Evolutionary conservation across 1,140 invertebrate species (phyloP).

Genomic region (Drosophila teissieri): DNA sequence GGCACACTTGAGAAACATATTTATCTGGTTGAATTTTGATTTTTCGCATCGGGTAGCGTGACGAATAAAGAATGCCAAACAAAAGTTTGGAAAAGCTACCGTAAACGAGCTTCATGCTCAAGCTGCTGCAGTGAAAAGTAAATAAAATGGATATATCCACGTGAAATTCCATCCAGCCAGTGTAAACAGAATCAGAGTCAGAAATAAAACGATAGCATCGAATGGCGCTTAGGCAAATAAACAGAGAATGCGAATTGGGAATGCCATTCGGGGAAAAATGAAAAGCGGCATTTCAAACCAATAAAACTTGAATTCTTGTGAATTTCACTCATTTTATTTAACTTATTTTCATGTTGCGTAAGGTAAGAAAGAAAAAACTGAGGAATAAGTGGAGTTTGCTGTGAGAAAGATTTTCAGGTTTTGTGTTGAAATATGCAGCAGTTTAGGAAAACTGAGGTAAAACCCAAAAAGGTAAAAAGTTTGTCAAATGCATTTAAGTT

Average conservation of each 20-base stretch:
- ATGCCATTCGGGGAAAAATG: constrained; percentile 42
- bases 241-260: constrained; percentile 47
- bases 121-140: constrained; percentile 54
- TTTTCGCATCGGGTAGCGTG: constrained; percentile 14
- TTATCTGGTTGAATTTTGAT: constrained; percentile 30
- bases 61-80: constrained; percentile 15
- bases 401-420: too few species aligned
- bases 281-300: constrained; percentile 26
- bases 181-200: constrained; percentile 25
- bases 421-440: too few species aligned
- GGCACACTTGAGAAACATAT: constrained; percentile 20
- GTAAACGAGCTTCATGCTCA: constrained; percentile 50
- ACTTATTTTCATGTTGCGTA: too few species aligned
- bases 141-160: constrained; percentile 27
- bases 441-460: too few species aligned
- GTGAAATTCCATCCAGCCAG: constrained; percentile 33
- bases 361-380: too few species aligned
- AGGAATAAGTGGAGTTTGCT: too few species aligned
- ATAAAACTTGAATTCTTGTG: constrained; percentile 4
- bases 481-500: too few species aligned
- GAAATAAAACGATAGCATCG: constrained; percentile 59
- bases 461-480: too few species aligned
- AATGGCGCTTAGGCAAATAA: constrained; percentile 68
- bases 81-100: constrained; percentile 29
- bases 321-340: too few species aligned